Evolutionary conservation across 2,797 vertebrate genomes (phyloP).

Genomic region (Odontamblyopus rebecca): DNA sequence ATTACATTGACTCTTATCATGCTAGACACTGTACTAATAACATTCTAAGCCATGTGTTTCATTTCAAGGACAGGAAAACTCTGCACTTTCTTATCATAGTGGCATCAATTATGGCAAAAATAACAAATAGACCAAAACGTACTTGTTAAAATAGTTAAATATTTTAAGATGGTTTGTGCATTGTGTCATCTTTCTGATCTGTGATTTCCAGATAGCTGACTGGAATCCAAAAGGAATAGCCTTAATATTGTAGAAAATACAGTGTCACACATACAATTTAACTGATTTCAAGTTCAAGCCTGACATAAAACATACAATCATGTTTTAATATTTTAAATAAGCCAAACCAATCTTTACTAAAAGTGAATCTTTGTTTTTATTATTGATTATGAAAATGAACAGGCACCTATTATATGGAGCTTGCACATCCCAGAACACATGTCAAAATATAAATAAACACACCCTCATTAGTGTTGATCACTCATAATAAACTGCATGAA

Average conservation of each 20-base stretch:
- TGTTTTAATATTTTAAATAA: not conserved
- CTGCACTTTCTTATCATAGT: not conserved
- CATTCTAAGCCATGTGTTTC: not conserved
- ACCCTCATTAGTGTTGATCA: constrained; percentile 72
- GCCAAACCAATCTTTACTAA: constrained; percentile 54
- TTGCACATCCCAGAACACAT: constrained; percentile 76
- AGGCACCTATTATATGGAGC: constrained; percentile 82
- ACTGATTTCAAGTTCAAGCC: not conserved
- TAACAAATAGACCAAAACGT: too few relatives aligned
- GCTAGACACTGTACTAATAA: not conserved
- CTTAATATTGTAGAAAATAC: not conserved
- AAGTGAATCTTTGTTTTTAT: constrained; percentile 79
- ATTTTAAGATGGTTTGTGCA: not conserved
- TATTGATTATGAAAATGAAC: constrained; percentile 82
- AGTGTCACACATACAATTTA: not conserved
- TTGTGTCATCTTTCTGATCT: not conserved
- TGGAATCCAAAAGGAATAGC: not conserved
- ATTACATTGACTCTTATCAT: not conserved
- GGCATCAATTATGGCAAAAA: not conserved
- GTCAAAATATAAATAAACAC: constrained; percentile 75
- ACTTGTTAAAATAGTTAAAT: not conserved
- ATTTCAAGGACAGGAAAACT: not conserved
- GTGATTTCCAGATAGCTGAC: not conserved
- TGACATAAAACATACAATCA: constrained; percentile 13
- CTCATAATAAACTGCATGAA: constrained; percentile 73